Evolutionary conservation across 2,797 vertebrate genomes (phyloP), one percentile per base, ranked within the genome.

Genomic region (Myotis vivesi): DNA sequence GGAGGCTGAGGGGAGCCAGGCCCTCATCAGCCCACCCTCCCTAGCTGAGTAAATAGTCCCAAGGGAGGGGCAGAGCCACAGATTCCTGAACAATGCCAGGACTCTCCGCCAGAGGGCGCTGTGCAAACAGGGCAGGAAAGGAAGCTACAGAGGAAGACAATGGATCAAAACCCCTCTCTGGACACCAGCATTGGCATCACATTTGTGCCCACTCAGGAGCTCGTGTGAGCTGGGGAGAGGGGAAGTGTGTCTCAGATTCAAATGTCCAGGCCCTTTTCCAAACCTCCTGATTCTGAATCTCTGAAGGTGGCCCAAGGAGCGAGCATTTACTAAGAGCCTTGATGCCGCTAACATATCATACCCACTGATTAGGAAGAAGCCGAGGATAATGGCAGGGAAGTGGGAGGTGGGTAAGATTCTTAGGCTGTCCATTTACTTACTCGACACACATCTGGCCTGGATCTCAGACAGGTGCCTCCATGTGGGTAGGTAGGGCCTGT

Each of bases 71-170:
- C 69, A 9, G 36, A 44, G 13, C 36, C 51, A 30, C 20, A 15
- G 22, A n/a, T 66, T 76, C 89, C 84, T 76, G 71, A 77, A 41
- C 75, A 81, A 84, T 38, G 33, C 44, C 91, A 62, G 62, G 30
- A 49, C 75, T 57, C 30, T 80, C 91, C 3, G 82, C 93, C 33
- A 96, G 92, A 87, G 88, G 92, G 88, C 15, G 13, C 87, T 75
- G 62, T 69, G 59, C 68, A 91, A 90, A 25, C 25, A 19, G 59
- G 19, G 41, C 2, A 0, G 57, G 17, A 36, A 38, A 81, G n/a
- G 59, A 84, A 33, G 38, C 22, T 13, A 7, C 9, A 9, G 53
- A 41, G n/a, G 8, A 19, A 13, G 68, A 15, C 46, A 16, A 2
- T 6, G 3, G 25, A 30, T 66, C 6, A 25, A 49, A 53, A 13